Conservation (phyloP, 1,140 invertebrate species). For the Leptinotarsa texana region DNA sequence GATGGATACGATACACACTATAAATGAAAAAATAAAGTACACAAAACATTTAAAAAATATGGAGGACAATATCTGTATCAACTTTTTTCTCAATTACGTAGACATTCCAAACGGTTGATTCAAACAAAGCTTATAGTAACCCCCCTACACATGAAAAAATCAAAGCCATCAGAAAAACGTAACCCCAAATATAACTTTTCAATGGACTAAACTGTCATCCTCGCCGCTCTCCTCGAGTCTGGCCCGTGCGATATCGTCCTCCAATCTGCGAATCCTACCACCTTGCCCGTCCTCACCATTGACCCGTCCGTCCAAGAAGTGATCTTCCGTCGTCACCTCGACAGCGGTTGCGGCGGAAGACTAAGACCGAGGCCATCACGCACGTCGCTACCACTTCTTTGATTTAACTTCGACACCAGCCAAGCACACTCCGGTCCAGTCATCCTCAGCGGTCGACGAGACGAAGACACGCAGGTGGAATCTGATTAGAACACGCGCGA, state of each 20-base stretch:
- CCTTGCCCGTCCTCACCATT: constrained; percentile 21
- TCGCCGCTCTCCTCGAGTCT: neutral
- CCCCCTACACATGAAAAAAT: too few species aligned
- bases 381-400: constrained; percentile 42
- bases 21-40: too few species aligned
- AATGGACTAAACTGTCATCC: too few species aligned
- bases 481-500: constrained; percentile 24
- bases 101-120: too few species aligned
- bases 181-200: too few species aligned
- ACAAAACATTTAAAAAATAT: too few species aligned
- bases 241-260: neutral
- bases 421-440: constrained; percentile 24
- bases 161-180: too few species aligned
- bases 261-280: neutral
- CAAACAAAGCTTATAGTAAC: too few species aligned
- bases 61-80: too few species aligned
- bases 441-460: constrained; percentile 39
- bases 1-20: too few species aligned
- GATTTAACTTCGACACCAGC: constrained; percentile 44
- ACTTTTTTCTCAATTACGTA: too few species aligned
- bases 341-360: constrained; percentile 37
- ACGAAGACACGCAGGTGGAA: constrained; percentile 19
- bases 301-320: constrained; percentile 23
- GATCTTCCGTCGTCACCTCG: constrained; percentile 36
- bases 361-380: constrained; percentile 26